Conservation (phyloP, 2,113 vertebrate genomes). For the Osmerus mordax region DNA sequence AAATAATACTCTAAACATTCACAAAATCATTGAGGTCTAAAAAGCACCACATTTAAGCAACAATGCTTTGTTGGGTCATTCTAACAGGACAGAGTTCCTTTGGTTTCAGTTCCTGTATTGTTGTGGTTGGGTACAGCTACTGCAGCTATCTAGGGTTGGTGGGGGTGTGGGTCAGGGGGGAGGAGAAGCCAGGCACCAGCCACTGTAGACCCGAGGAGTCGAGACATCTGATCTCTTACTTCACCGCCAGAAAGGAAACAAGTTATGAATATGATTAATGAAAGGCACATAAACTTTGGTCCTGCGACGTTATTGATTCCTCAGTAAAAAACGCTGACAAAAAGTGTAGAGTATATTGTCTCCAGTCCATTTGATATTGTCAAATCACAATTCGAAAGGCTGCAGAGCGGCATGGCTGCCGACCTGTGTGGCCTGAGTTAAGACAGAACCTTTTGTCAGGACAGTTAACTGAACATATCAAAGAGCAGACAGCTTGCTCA, state of each 20-base stretch:
- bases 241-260: constrained; percentile 45
- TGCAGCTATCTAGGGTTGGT: too few species aligned
- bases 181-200: too few species aligned
- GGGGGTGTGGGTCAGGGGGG: too few species aligned
- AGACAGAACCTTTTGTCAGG: constrained; percentile 21
- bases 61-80: constrained; percentile 10
- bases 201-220: too few species aligned
- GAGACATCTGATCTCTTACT: neutral
- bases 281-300: constrained; percentile 89
- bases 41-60: constrained; percentile 11
- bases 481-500: neutral
- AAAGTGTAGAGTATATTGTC: constrained; percentile 32
- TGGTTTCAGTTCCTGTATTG: constrained; percentile 45
- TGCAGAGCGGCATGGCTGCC: constrained; percentile 20
- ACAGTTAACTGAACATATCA: neutral
- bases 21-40: neutral
- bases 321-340: constrained; percentile 57
- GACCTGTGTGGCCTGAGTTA: constrained; percentile 40
- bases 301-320: constrained; percentile 67
- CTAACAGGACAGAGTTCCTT: constrained; percentile 41
- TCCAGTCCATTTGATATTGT: constrained; percentile 16
- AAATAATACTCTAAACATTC: constrained; percentile 17
- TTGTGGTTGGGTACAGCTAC: neutral
- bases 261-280: constrained; percentile 58
- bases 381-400: constrained; percentile 19